Percentiles rank a stretch among this genome's conserved stretches.
Evolutionary conservation across 2,113 vertebrate species (phyloP).

Genomic region (Rana temporaria): DNA sequence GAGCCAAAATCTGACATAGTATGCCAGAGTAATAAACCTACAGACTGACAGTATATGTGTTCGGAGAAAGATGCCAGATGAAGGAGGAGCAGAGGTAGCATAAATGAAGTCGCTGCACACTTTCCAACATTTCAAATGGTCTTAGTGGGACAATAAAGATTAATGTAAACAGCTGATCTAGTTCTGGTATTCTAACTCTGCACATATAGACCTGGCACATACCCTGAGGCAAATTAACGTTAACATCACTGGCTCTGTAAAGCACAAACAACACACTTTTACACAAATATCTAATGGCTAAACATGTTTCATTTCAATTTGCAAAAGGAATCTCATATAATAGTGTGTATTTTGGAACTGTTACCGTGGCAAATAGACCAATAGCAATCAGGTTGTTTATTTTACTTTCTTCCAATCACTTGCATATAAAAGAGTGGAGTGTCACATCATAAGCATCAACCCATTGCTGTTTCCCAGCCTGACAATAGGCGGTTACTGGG

Average conservation of each 20-base stretch:
- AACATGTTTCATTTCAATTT: no score
- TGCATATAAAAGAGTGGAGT: no score
- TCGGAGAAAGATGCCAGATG: not conserved
- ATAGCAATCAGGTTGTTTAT: no score
- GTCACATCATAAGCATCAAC: no score
- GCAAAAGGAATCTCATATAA: no score
- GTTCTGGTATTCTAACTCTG: constrained; percentile 15
- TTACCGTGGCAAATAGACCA: no score
- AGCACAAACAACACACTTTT: no score
- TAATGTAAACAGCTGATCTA: constrained; percentile 14
- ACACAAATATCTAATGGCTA: no score
- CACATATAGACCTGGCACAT: constrained; percentile 19
- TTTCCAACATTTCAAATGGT: constrained; percentile 2
- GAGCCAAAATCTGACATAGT: not conserved
- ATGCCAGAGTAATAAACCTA: not conserved
- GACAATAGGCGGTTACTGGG: no score
- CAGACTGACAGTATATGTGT: not conserved
- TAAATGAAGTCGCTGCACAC: constrained; percentile 6
- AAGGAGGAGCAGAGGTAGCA: constrained; percentile 8
- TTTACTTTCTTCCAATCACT: no score
- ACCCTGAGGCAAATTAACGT: not conserved
- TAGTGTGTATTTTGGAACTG: no score
- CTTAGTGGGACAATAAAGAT: constrained; percentile 20
- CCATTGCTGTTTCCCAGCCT: no score
- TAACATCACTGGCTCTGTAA: not conserved